A percentile compares a stretch with the other conserved stretches of the same genome.
Conservation (phyloP, 2,113 vertebrate species). For the Pyrgilauda ruficollis region DNA sequence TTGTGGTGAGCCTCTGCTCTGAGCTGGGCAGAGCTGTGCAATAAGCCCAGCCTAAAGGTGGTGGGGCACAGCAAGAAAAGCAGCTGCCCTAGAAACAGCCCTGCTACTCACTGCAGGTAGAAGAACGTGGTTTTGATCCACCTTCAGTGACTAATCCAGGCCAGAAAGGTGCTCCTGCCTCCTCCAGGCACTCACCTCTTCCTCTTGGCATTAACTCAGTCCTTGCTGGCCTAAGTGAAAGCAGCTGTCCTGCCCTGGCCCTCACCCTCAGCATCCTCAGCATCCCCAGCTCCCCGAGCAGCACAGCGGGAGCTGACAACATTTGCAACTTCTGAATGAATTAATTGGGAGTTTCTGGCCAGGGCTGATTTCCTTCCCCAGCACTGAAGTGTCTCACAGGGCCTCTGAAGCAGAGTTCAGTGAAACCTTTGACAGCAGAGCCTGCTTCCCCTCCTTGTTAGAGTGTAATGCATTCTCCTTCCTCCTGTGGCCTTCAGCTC, state of each 20-base stretch:
- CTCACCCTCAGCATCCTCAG: not conserved
- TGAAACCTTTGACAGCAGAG: not conserved
- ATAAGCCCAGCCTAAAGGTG: not conserved
- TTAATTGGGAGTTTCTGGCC: not conserved
- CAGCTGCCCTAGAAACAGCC: not conserved
- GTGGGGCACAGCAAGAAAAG: not conserved
- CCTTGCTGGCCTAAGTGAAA: conserved; percentile 7
- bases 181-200: not conserved
- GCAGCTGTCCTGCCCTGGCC: not conserved
- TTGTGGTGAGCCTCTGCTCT: not conserved
- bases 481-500: conserved; percentile 27
- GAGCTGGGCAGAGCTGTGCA: not conserved
- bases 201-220: not conserved
- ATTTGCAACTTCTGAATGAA: not conserved
- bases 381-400: not conserved
- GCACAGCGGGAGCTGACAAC: not conserved
- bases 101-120: not conserved
- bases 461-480: not conserved
- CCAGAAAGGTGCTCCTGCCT: conserved; percentile 12
- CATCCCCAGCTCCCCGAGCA: not conserved
- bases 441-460: not conserved
- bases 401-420: not conserved
- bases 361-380: not conserved
- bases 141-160: not conserved
- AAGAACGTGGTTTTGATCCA: not conserved